Evolutionary conservation across 2,888 invertebrate species (phyloP).

Genomic region (Drosophila tripunctata): DNA sequence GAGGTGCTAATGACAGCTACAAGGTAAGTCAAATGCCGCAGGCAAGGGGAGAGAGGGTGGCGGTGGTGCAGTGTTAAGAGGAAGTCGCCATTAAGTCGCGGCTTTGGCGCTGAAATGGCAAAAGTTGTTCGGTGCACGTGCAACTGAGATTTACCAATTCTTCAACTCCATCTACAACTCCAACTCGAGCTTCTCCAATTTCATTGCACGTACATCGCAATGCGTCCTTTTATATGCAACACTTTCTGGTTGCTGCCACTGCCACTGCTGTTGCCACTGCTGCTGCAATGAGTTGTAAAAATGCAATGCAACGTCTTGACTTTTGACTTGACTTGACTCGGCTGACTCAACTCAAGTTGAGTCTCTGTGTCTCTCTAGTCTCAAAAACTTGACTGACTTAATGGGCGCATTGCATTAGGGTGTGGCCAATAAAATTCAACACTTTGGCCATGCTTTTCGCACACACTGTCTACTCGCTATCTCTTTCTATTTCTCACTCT

Average conservation of each 20-base stretch:
- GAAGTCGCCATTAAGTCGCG: conserved; percentile 62
- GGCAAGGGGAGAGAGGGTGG: conserved; percentile 22
- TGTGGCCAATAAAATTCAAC: conserved; percentile 22
- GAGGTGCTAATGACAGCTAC: conserved; percentile 93
- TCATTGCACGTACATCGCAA: conserved; percentile 69
- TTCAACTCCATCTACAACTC: conserved; percentile 4
- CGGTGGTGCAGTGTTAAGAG: background rate
- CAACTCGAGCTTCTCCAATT: conserved; percentile 14
- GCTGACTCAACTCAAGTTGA: background rate
- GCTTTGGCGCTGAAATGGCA: conserved; percentile 61
- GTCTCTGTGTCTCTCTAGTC: conserved; percentile 2
- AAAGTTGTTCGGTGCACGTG: conserved; percentile 72
- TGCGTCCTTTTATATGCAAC: conserved; percentile 74
- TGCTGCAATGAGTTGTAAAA: conserved; percentile 73
- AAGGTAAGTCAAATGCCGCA: conserved; percentile 87
- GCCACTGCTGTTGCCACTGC: too few relatives aligned
- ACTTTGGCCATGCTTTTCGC: conserved; percentile 21
- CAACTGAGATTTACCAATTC: conserved; percentile 67
- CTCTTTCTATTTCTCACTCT: background rate
- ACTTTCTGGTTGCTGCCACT: conserved; percentile 58
- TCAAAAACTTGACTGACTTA: conserved; percentile 53
- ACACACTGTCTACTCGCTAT: background rate
- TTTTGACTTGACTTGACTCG: conserved; percentile 20
- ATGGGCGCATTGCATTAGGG: conserved; percentile 66
- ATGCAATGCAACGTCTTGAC: conserved; percentile 53